Conservation (phyloP, 2,113 vertebrate genomes). For the Ondatra zibethicus region DNA sequence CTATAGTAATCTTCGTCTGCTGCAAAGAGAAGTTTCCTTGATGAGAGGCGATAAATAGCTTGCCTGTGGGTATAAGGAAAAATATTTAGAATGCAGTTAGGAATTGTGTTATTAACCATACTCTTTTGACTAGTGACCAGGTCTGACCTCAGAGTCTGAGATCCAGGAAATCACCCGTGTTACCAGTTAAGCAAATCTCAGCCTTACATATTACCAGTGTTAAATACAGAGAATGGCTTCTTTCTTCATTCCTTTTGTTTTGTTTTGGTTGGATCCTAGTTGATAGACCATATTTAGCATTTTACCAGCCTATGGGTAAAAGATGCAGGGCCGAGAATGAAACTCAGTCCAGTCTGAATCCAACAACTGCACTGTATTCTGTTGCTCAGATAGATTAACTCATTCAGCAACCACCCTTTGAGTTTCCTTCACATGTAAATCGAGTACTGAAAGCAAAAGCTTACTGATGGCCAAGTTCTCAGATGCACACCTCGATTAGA, state of each 20-base stretch:
- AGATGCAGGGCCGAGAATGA: neutral
- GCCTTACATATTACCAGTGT: neutral
- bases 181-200: neutral
- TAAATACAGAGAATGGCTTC: neutral
- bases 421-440: neutral
- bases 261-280: neutral
- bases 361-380: neutral
- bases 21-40: neutral
- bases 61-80: neutral
- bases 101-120: neutral
- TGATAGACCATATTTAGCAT: neutral
- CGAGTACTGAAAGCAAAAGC: neutral
- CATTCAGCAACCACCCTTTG: neutral
- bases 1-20: neutral
- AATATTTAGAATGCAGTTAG: neutral
- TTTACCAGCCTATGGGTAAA: neutral
- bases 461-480: neutral
- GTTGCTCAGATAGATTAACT: neutral
- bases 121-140: neutral
- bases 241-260: neutral
- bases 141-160: neutral
- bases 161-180: neutral
- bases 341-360: neutral
- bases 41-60: neutral
- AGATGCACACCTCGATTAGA: neutral